Conservation (phyloP, 2,113 vertebrate species). For the Hippocampus zosterae region DNA sequence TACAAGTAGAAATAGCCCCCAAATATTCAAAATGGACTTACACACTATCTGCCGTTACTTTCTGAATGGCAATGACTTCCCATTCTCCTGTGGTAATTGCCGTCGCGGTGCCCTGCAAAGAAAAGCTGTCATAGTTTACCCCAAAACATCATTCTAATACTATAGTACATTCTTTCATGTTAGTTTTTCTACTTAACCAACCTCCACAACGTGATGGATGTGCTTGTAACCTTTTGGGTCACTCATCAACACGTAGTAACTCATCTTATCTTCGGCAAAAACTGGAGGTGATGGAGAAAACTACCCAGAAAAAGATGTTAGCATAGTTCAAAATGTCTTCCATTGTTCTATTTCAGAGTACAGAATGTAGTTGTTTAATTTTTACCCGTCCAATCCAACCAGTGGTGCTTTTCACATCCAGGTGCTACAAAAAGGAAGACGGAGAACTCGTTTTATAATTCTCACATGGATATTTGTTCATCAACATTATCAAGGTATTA, state of each 20-base stretch:
- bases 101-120: constrained; percentile 15
- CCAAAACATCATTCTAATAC: background rate
- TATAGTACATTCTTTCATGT: background rate
- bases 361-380: background rate
- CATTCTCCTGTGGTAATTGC: constrained; percentile 83
- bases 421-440: constrained; percentile 49
- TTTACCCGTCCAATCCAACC: constrained; percentile 93
- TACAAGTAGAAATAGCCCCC: too few species aligned
- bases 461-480: background rate
- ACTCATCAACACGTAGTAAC: constrained; percentile 87
- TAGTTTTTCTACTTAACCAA: constrained; percentile 16
- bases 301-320: constrained; percentile 58
- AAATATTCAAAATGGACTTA: constrained; percentile 53
- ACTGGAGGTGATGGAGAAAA: constrained; percentile 85
- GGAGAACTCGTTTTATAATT: constrained; percentile 1
- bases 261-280: constrained; percentile 76
- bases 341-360: background rate
- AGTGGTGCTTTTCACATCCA: constrained; percentile 73
- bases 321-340: too few species aligned
- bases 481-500: background rate
- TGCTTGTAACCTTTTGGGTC: constrained; percentile 83
- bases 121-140: background rate
- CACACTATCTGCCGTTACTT: constrained; percentile 82
- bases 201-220: constrained; percentile 77
- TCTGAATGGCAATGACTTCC: constrained; percentile 89